phyloP scores from a whole-genome alignment of 1,140 invertebrate species.

The Reticulitermes speratus region DNA sequence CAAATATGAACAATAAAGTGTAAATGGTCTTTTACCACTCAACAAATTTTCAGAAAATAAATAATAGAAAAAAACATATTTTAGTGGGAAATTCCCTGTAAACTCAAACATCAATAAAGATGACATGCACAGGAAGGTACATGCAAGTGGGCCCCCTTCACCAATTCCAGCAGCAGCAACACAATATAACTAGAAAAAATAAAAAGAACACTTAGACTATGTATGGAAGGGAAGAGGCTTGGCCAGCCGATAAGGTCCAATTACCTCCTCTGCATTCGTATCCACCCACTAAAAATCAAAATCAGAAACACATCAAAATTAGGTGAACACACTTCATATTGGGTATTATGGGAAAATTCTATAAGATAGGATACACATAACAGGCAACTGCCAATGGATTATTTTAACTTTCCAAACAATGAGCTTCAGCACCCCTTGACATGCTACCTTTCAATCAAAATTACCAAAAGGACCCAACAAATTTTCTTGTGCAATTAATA shows the following conservation, averaged over 20 bases:
- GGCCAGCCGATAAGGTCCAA: slow-evolving; percentile 38
- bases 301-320: slow-evolving; percentile 43
- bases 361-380: slow-evolving; percentile 26
- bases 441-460: no score
- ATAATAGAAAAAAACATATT: no score
- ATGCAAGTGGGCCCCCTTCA: background rate
- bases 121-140: slow-evolving; percentile 10
- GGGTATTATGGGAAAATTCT: slow-evolving; percentile 27
- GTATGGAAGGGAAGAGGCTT: slow-evolving; percentile 28
- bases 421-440: no score
- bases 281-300: slow-evolving; percentile 61
- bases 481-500: no score
- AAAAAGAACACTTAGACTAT: slow-evolving; percentile 38
- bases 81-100: no score
- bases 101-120: background rate
- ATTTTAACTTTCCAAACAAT: no score
- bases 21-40: no score
- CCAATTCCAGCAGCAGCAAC: slow-evolving; percentile 19
- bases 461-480: no score
- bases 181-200: slow-evolving; percentile 34
- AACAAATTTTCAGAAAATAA: no score
- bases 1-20: no score
- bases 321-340: slow-evolving; percentile 23
- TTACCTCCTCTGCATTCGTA: slow-evolving; percentile 64
- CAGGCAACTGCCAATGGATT: background rate